Evolutionary conservation across 1,140 invertebrate species (phyloP), one percentile per base, ranked within the genome.

Genomic region (Dendrolimus punctatus): DNA sequence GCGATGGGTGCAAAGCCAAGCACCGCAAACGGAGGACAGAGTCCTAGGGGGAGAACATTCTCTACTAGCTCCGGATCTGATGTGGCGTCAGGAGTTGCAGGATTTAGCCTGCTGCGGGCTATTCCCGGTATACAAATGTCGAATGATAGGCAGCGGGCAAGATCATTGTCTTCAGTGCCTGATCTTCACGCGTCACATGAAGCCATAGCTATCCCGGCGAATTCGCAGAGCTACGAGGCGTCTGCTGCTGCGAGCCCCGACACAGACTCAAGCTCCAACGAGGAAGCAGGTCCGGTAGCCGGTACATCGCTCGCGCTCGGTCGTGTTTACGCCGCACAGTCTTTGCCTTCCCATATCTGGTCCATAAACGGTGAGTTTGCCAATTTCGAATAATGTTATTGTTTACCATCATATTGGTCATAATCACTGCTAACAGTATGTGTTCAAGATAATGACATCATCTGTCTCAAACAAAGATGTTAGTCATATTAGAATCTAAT

Each of bases 321-420:
- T 54, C 88, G 95, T 57, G 94, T 95, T 8, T 95, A 95, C 79
- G 93, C 94, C 55, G 93, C 95, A 68, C 95, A 95, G 83, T 96
- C 95, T 62, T 89, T 96, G 84, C 95, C 95, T 79, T 95, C 94
- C 62, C 95, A 96, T 82, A 95, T 96, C 88, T 95, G 94, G 93
- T 95, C 95, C 62, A 89, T 95, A 64, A 95, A 96, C 87, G 95
- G 95, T 96, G 85, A 91, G 91, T 91, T 7, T 38, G 23, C 23
- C 23, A 23, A 23, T 23, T 23, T 23, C 23, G 23, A 23, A 23
- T 23, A 23, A 23, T 23, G 23, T 23, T 23, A 23, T 23, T 23
- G 23, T 23, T 23, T 23, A 23, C 23, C 23, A 23, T 23, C 23
- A 23, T 23, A 23, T 23, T 2, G 23, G 23, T 23, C 23, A 23